Conservation (phyloP, 2,888 invertebrate species). For the Ophraella communa region DNA sequence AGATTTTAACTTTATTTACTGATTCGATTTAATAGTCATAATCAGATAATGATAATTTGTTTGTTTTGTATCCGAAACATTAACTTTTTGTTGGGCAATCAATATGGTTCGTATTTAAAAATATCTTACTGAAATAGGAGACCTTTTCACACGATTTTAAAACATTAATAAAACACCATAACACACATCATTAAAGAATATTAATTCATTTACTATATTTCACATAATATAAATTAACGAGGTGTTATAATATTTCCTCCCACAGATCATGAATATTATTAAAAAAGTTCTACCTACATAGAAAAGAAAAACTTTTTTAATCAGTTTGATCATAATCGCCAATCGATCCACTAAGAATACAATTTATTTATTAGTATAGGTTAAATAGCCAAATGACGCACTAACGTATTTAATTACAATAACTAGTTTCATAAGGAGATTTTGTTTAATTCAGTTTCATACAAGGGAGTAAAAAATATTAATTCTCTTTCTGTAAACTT, state of each 20-base stretch:
- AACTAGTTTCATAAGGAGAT: too few relatives aligned
- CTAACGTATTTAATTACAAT: too few relatives aligned
- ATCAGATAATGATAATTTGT: too few relatives aligned
- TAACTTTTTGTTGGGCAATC: too few relatives aligned
- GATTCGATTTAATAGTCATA: too few relatives aligned
- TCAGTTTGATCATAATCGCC: slow-evolving; percentile 1
- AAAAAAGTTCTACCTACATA: not conserved
- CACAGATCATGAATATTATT: not conserved
- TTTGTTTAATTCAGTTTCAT: too few relatives aligned
- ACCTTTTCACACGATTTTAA: not conserved
- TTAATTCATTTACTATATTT: not conserved
- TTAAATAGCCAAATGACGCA: too few relatives aligned
- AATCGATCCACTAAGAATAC: not conserved
- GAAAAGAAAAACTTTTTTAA: not conserved
- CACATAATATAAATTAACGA: slow-evolving; percentile 7
- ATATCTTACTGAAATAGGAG: not conserved
- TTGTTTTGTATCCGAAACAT: too few relatives aligned
- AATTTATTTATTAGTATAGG: too few relatives aligned
- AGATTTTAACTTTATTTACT: too few relatives aligned
- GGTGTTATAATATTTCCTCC: not conserved
- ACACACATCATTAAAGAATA: slow-evolving; percentile 7
- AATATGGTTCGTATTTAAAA: not conserved
- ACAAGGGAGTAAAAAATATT: too few relatives aligned
- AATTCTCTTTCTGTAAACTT: too few relatives aligned
- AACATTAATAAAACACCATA: not conserved